A percentile compares a stretch with the other conserved stretches of the same genome.
Evolutionary conservation across 2,797 vertebrate species (phyloP).

Genomic region (Microctenopoma stevenorrisi): DNA sequence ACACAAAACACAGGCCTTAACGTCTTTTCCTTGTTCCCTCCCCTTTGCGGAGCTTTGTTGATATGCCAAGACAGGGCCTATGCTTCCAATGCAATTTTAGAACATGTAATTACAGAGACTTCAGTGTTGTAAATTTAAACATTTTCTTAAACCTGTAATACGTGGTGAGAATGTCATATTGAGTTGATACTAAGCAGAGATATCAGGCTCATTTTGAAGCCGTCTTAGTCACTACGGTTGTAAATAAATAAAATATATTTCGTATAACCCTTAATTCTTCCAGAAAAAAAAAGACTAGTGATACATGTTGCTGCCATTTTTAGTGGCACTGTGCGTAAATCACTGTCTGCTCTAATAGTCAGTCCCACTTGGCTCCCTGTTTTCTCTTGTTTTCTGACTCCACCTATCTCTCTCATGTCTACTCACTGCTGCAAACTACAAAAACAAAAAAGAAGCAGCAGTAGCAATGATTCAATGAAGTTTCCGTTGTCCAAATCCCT

Average conservation of each 20-base stretch:
- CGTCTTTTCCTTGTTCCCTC: constrained; percentile 70
- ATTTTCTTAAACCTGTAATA: constrained; percentile 79
- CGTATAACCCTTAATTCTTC: constrained; percentile 4
- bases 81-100: constrained; percentile 77
- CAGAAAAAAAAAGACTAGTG: background rate
- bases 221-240: constrained; percentile 38
- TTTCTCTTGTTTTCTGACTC: constrained; percentile 5
- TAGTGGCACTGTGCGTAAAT: constrained; percentile 16
- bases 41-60: constrained; percentile 75
- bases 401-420: constrained; percentile 13
- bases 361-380: background rate
- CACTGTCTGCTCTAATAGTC: constrained; percentile 23
- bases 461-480: constrained; percentile 45
- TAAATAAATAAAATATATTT: constrained; percentile 35
- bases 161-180: constrained; percentile 64
- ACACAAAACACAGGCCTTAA: constrained; percentile 77
- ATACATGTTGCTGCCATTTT: constrained; percentile 6
- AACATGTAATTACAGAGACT: constrained; percentile 80
- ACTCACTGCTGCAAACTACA: constrained; percentile 29
- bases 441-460: constrained; percentile 36
- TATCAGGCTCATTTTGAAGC: constrained; percentile 59
- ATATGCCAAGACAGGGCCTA: constrained; percentile 70
- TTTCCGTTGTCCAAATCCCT: constrained; percentile 48
- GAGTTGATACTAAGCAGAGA: constrained; percentile 68
- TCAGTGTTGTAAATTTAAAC: constrained; percentile 79